phyloP scores from a whole-genome alignment of 2,888 invertebrate species.

The Notocelia uddmanniana region DNA sequence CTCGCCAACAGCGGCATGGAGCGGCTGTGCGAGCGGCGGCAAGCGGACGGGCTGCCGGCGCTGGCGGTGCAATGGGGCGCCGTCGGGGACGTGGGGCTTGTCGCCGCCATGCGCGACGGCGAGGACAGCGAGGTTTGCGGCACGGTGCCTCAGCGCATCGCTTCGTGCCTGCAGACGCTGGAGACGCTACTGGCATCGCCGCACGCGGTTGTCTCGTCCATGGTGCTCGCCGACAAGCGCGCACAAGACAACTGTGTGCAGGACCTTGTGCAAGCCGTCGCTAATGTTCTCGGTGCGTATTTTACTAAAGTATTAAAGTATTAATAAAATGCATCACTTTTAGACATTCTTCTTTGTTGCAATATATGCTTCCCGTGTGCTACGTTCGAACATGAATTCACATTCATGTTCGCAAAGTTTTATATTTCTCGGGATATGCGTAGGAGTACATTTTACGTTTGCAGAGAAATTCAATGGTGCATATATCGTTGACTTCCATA shows the following conservation, averaged over 20 bases:
- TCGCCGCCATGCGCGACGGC: slow-evolving; percentile 94
- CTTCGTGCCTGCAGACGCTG: slow-evolving; percentile 95
- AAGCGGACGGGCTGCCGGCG: slow-evolving; percentile 93
- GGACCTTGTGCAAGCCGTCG: slow-evolving; percentile 91
- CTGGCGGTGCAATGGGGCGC: slow-evolving; percentile 99
- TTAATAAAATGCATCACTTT: too few species aligned
- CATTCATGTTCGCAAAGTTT: too few species aligned
- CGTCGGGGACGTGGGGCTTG: slow-evolving; percentile 97
- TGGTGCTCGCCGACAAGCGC: slow-evolving; percentile 92
- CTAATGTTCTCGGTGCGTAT: slow-evolving; percentile 94
- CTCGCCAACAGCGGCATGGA: slow-evolving; percentile 99
- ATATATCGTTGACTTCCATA: too few species aligned
- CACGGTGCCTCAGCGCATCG: slow-evolving; percentile 97
- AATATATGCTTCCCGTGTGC: too few species aligned
- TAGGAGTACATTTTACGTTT: too few species aligned
- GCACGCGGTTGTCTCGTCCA: slow-evolving; percentile 91
- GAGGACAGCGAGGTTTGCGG: slow-evolving; percentile 96
- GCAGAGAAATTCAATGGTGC: too few species aligned
- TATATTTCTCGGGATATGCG: too few species aligned
- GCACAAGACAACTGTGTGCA: slow-evolving; percentile 50
- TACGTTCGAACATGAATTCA: too few species aligned
- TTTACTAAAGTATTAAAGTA: too few species aligned
- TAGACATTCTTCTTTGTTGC: too few species aligned
- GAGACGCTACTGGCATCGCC: slow-evolving; percentile 96
- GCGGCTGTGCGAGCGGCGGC: slow-evolving; percentile 95